Evolutionary conservation across 2,113 vertebrate genomes (phyloP), one percentile per base, ranked within the genome.

Genomic region (Engraulis encrasicolus): DNA sequence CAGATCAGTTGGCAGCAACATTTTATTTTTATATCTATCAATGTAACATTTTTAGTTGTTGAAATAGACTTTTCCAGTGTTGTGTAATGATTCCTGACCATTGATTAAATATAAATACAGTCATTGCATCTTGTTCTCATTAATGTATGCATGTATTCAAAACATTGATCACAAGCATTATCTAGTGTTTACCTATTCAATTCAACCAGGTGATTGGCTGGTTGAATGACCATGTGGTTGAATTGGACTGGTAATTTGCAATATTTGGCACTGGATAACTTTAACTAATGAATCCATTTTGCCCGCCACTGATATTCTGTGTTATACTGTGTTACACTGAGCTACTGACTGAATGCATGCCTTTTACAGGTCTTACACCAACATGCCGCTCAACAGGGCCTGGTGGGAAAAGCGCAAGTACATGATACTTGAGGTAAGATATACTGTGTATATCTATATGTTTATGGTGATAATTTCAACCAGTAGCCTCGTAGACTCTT

Each of bases 391-490:
- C 79, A 40, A 84, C 61, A 91, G 86, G 89, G 94, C 86, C 85
- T 71, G 81, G 78, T 36, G 82, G 18, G 82, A 83, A 11, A 85
- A 93, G 17, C 92, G 89, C 7, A 93, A 90, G 84, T 95, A 94
- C 84, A 0, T 95, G n/a, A 88, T 95, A 87, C 85, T 91, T 31
- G 96, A 97, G 96, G 96, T 97, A 95, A 94, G 94, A 15, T 71
- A 11, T 17, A 78, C 36, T 49, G n/a, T 19, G 11, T 86, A n/a
- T n/a, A n/a, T n/a, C n/a, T n/a, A n/a, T n/a, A n/a, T n/a, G 34
- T 1, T 48, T 50, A 50, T 83, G 1, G 36, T 66, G 27, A n/a
- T 37, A 9, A 20, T 83, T 80, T 20, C 40, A 45, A 9, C 40
- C 40, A 45, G 3, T 45, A 45, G n/a, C n/a, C n/a, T n/a, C n/a